Percentiles rank a stretch among this genome's conserved stretches.
phyloP scores from a whole-genome alignment of 2,888 invertebrate species.

The Acheta domesticus region DNA sequence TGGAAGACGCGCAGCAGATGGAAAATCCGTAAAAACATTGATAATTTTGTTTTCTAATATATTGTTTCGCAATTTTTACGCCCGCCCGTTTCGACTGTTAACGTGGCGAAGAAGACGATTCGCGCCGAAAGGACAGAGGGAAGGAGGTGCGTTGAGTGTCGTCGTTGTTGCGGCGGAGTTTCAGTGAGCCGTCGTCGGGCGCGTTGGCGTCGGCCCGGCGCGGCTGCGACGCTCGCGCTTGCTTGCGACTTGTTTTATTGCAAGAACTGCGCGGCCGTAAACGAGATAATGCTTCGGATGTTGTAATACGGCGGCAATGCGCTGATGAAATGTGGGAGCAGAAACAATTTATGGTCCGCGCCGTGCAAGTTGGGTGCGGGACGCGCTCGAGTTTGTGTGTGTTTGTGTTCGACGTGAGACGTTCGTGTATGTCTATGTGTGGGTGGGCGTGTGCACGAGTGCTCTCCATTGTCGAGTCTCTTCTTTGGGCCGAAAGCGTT shows the following conservation, averaged over 20 bases:
- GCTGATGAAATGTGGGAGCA: background rate
- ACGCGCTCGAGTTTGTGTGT: background rate
- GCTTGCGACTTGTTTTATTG: slow-evolving; percentile 1
- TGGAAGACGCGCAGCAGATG: background rate
- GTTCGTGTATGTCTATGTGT: too few relatives aligned
- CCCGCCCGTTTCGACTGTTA: background rate
- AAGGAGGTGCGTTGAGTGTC: background rate
- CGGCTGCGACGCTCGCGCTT: background rate
- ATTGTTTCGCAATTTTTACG: background rate
- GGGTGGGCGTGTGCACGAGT: too few relatives aligned
- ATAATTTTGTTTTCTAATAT: background rate
- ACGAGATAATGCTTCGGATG: slow-evolving; percentile 18
- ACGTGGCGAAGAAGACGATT: too few relatives aligned
- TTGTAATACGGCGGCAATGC: slow-evolving; percentile 5
- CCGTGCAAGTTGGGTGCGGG: background rate
- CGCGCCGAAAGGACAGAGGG: too few relatives aligned
- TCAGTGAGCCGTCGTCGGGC: too few relatives aligned
- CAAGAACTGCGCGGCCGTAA: background rate
- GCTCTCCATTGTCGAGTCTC: too few relatives aligned
- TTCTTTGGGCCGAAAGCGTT: too few relatives aligned
- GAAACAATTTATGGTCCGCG: background rate
- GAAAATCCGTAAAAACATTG: background rate
- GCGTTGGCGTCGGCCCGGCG: too few relatives aligned
- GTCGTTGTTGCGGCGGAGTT: too few relatives aligned
- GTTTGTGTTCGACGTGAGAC: background rate